Evolutionary conservation across 37 sponge, comb jelly and placozoan species (phyloP).

Genomic region (Beroe forskalii): DNA sequence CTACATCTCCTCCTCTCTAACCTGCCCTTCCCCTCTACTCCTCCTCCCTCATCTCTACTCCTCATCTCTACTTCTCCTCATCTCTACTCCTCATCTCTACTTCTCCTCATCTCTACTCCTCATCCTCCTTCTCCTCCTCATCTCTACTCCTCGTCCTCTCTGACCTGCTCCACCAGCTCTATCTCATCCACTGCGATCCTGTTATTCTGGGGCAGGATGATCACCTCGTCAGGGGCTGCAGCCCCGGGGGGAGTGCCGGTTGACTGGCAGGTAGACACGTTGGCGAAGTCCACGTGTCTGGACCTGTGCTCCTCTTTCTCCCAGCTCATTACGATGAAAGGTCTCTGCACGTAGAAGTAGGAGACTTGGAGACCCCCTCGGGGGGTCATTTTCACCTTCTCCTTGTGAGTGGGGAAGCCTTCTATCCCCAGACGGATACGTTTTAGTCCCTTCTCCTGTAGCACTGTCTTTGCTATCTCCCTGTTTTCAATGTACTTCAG

Average conservation of each 20-base stretch:
- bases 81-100: too few species aligned
- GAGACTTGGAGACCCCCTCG: constrained; percentile 23
- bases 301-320: constrained; percentile 93
- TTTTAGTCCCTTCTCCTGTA: constrained; percentile 89
- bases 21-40: too few species aligned
- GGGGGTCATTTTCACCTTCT: constrained; percentile 74
- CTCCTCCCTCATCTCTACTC: too few species aligned
- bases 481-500: constrained; percentile 95
- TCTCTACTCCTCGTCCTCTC: too few species aligned
- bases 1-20: too few species aligned
- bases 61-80: too few species aligned
- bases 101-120: background rate
- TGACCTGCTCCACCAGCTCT: constrained; percentile 39
- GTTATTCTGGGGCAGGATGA: constrained; percentile 1
- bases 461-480: constrained; percentile 89
- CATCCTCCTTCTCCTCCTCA: too few species aligned
- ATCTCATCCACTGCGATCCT: constrained; percentile 36
- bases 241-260: too few species aligned
- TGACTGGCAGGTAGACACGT: constrained; percentile 68
- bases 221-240: background rate
- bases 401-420: constrained; percentile 95
- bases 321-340: constrained; percentile 89
- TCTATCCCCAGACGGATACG: constrained; percentile 94
- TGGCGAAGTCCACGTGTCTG: constrained; percentile 95
- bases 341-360: constrained; percentile 95